A percentile compares a stretch with the other conserved stretches of the same genome.
Conservation (phyloP, 2,113 vertebrate species). For the Anseranas semipalmata region DNA sequence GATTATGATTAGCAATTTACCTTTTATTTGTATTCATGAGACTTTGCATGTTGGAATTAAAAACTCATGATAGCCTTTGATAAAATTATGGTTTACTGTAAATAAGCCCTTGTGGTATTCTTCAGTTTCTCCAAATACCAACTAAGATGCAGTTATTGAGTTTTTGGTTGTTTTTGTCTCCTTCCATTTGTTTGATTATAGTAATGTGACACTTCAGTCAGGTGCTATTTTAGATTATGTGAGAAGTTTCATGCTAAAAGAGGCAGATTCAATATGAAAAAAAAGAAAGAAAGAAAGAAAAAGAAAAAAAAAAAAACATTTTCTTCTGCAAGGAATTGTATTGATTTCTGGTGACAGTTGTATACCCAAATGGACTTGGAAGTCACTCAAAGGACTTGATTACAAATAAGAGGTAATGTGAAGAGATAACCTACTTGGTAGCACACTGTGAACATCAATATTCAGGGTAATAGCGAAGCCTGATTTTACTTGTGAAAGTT, state of each 20-base stretch:
- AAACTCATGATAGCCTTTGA: background rate
- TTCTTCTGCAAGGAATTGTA: background rate
- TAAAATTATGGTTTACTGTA: background rate
- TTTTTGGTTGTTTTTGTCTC: background rate
- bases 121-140: background rate
- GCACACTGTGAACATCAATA: background rate
- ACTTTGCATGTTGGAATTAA: background rate
- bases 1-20: background rate
- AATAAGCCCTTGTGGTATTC: background rate
- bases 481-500: background rate
- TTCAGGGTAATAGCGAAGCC: background rate
- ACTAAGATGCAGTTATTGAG: background rate
- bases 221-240: background rate
- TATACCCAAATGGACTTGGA: background rate
- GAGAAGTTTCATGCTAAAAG: background rate
- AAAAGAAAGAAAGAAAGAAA: no score
- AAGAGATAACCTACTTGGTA: background rate
- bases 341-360: background rate
- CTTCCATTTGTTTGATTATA: background rate
- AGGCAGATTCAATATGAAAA: background rate
- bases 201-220: background rate
- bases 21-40: background rate
- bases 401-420: background rate
- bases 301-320: background rate
- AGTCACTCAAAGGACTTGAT: background rate